These are phyloP conservation scores for Struthidea cinerea DNA, from an alignment of 2,113 vertebrate genomes.

Conservation along the genomic window DNA sequence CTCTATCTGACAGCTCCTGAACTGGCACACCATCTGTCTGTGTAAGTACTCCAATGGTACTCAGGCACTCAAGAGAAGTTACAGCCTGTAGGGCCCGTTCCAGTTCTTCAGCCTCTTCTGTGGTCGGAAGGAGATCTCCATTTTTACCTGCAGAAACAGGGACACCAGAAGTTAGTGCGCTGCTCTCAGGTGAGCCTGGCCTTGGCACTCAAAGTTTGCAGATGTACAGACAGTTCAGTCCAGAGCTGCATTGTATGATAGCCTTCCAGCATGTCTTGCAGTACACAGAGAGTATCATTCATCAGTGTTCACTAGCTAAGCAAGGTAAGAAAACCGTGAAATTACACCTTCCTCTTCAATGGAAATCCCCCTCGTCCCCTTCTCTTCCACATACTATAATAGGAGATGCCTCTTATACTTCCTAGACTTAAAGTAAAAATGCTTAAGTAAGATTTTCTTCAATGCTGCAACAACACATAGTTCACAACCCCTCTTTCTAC, in stretches of 20 bases:
- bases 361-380: background rate
- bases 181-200: background rate
- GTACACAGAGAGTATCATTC: background rate
- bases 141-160: conserved; percentile 86
- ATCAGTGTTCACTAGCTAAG: background rate
- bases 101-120: conserved; percentile 97
- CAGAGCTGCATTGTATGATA: background rate
- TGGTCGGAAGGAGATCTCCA: conserved; percentile 94
- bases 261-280: background rate
- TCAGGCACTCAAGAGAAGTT: conserved; percentile 95
- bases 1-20: conserved; percentile 83
- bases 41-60: conserved; percentile 90
- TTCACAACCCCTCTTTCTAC: background rate
- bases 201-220: background rate
- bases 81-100: conserved; percentile 96
- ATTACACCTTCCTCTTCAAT: background rate
- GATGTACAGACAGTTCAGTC: background rate
- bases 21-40: conserved; percentile 84
- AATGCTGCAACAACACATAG: background rate
- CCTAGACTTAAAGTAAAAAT: background rate
- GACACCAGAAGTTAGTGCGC: background rate
- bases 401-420: background rate
- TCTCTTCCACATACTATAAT: background rate
- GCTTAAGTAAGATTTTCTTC: background rate
- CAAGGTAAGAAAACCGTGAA: background rate